Percentiles rank a stretch among this genome's conserved stretches.
These are phyloP conservation scores for Stictocephala bisonia DNA, from an alignment of 2,888 invertebrate species.

Conservation along the genomic window DNA sequence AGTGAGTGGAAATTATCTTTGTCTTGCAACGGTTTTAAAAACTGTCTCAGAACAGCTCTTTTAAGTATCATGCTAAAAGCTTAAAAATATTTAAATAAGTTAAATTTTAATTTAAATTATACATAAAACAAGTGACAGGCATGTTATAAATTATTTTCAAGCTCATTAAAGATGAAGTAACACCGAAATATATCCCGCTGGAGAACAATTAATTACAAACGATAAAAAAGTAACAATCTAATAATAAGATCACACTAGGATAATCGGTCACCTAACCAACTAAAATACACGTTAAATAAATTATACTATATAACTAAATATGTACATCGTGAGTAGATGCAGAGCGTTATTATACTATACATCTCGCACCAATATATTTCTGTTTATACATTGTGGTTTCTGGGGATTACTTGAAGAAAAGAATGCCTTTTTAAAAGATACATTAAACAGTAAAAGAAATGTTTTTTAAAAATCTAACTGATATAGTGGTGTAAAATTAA, in stretches of 20 bases:
- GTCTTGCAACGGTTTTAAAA: background rate
- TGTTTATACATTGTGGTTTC: constrained; percentile 3
- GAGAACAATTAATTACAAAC: constrained; percentile 39
- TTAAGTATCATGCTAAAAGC: constrained; percentile 25
- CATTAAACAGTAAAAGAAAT: no score
- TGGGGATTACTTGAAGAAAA: constrained; percentile 3
- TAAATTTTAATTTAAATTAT: constrained; percentile 20
- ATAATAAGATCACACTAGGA: constrained; percentile 42
- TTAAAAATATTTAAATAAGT: constrained; percentile 19
- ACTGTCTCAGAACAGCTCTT: background rate
- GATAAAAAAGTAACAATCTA: constrained; percentile 41
- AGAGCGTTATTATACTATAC: background rate
- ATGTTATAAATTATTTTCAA: constrained; percentile 12
- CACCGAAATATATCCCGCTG: constrained; percentile 4
- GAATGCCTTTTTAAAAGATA: constrained; percentile 29
- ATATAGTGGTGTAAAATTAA: no score
- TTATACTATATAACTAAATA: constrained; percentile 34
- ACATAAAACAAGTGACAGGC: constrained; percentile 34
- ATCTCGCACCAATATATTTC: constrained; percentile 12
- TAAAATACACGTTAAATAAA: constrained; percentile 32
- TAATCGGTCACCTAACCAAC: constrained; percentile 28
- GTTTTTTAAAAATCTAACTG: no score
- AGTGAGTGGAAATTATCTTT: background rate
- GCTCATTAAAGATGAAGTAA: constrained; percentile 27
- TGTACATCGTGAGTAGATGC: constrained; percentile 31